Evolutionary conservation across 2,113 vertebrate species (phyloP).

Genomic region (Platysternon megacephalum): DNA sequence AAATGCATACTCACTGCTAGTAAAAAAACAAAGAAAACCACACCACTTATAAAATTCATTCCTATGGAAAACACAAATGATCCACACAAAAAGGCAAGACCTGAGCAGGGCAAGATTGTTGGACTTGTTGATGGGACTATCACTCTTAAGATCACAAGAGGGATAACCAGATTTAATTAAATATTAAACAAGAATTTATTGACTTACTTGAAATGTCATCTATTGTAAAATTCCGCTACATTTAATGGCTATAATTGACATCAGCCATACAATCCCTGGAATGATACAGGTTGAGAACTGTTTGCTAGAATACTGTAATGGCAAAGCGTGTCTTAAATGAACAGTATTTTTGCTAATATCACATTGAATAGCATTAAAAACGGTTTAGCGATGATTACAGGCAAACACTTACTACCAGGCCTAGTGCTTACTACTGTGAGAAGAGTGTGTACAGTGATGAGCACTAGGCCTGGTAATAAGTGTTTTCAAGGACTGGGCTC

Average conservation of each 20-base stretch:
- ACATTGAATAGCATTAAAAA: background rate
- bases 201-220: background rate
- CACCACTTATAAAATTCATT: background rate
- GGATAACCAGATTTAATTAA: background rate
- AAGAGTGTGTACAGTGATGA: background rate
- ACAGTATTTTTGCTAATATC: background rate
- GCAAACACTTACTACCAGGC: background rate
- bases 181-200: background rate
- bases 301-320: background rate
- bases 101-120: background rate
- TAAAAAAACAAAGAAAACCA: background rate
- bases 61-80: background rate
- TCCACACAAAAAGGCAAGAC: background rate
- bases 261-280: background rate
- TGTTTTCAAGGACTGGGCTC: background rate
- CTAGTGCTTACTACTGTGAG: background rate
- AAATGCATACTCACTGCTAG: background rate
- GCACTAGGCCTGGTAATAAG: background rate
- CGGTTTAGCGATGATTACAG: background rate
- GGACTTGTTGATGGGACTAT: background rate
- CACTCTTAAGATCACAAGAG: background rate
- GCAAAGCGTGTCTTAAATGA: background rate
- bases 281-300: background rate
- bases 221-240: background rate
- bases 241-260: background rate